Evolutionary conservation across 1,140 invertebrate species (phyloP).

Genomic region (Laupala kohalensis): DNA sequence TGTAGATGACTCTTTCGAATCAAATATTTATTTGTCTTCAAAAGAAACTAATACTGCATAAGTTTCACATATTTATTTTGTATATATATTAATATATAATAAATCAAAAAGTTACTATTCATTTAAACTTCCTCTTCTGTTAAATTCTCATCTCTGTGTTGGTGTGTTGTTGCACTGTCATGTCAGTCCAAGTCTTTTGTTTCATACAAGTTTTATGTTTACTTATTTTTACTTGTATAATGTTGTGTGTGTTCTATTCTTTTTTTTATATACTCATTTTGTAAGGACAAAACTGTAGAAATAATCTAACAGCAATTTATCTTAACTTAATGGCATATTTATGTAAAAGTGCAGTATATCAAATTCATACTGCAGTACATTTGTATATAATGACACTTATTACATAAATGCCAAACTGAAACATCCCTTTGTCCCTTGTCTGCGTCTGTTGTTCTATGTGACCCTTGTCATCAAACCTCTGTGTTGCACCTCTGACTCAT

Average conservation of each 20-base stretch:
- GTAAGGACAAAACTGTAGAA: not conserved
- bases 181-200: constrained; percentile 13
- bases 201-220: constrained; percentile 3
- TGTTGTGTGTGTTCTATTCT: constrained; percentile 10
- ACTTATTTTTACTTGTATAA: constrained; percentile 7
- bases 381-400: not conserved
- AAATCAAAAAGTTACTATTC: constrained; percentile 19
- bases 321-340: not conserved
- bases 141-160: constrained; percentile 12
- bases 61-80: constrained; percentile 8
- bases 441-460: constrained; percentile 36
- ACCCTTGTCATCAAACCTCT: constrained; percentile 19
- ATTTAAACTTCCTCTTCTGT: constrained; percentile 26
- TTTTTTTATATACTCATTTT: not conserved
- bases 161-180: constrained; percentile 15
- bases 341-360: not conserved
- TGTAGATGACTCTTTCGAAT: too few relatives aligned
- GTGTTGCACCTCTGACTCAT: not conserved
- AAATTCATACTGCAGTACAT: not conserved
- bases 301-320: not conserved
- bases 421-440: constrained; percentile 34
- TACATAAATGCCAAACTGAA: constrained; percentile 4
- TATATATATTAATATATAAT: constrained; percentile 12
- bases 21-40: too few relatives aligned
- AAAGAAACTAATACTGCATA: not conserved